Conservation (phyloP, 1,140 invertebrate genomes). For the Octopus bimaculoides region DNA sequence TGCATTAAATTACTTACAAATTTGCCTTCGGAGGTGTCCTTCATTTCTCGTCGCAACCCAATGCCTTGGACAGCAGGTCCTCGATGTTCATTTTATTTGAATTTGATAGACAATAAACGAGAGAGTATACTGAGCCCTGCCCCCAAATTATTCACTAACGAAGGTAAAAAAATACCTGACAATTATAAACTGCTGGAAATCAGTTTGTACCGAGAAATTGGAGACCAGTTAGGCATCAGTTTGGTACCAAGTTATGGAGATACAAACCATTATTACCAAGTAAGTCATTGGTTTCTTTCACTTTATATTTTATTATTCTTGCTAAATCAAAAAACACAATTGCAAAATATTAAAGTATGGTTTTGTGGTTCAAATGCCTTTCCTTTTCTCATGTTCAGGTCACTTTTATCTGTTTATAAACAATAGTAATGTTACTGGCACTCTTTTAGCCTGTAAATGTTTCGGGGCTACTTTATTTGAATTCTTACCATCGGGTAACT, state of each 20-base stretch:
- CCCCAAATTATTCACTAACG: neutral
- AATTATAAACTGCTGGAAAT: constrained; percentile 35
- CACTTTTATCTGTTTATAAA: too few species aligned
- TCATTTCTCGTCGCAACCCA: constrained; percentile 33
- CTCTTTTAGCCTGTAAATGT: too few species aligned
- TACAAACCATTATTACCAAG: constrained; percentile 50
- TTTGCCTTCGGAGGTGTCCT: constrained; percentile 43
- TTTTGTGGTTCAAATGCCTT: too few species aligned
- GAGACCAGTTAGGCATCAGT: constrained; percentile 45
- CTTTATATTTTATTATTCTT: too few species aligned
- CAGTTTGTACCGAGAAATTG: constrained; percentile 32
- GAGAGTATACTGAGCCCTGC: neutral
- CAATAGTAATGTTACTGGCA: too few species aligned
- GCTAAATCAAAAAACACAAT: too few species aligned
- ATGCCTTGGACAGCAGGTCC: constrained; percentile 17
- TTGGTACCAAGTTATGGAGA: constrained; percentile 52
- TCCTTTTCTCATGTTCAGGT: too few species aligned
- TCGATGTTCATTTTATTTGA: neutral
- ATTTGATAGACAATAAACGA: neutral
- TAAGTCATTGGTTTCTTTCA: constrained; percentile 23
- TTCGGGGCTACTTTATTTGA: too few species aligned
- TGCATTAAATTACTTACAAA: constrained; percentile 69
- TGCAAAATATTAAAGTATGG: too few species aligned
- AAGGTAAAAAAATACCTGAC: constrained; percentile 12
- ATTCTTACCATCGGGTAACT: too few species aligned